phyloP scores from a whole-genome alignment of 2,113 vertebrate genomes.

The Pseudolaguvia tuberculata region DNA sequence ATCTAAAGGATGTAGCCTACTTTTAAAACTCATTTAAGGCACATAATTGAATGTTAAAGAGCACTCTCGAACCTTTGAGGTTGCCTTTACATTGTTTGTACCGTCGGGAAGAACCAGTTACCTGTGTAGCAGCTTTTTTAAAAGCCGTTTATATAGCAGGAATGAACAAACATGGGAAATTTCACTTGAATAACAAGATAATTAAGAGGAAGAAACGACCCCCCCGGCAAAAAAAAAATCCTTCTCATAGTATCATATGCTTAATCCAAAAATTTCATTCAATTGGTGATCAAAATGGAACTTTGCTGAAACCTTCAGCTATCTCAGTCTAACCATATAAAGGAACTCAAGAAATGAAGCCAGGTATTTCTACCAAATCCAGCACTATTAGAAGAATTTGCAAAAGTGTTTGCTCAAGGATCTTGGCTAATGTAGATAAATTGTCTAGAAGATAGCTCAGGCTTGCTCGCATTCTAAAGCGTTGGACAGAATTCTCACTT shows the following conservation, averaged over 20 bases:
- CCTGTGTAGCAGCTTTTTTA: background rate
- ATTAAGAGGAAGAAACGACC: background rate
- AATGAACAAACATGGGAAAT: background rate
- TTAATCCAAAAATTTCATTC: background rate
- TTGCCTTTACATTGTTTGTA: slow-evolving; percentile 13
- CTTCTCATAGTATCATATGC: too few relatives aligned
- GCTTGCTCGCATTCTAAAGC: background rate
- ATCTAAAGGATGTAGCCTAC: slow-evolving; percentile 25
- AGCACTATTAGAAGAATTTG: too few relatives aligned
- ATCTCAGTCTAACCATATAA: background rate
- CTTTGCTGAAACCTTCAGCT: background rate
- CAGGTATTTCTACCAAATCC: background rate
- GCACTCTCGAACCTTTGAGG: slow-evolving; percentile 6
- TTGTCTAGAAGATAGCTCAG: background rate
- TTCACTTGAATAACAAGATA: background rate
- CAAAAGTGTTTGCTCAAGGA: too few relatives aligned
- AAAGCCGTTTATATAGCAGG: background rate
- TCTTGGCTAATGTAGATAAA: background rate
- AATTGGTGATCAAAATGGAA: background rate
- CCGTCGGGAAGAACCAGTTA: slow-evolving; percentile 4
- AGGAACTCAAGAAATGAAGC: background rate
- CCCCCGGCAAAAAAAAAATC: too few relatives aligned
- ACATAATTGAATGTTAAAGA: slow-evolving; percentile 17
- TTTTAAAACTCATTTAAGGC: slow-evolving; percentile 24
- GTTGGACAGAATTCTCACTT: background rate